Evolutionary conservation across 1,140 invertebrate genomes (phyloP).

Genomic region (Lanistes nyassanus): DNA sequence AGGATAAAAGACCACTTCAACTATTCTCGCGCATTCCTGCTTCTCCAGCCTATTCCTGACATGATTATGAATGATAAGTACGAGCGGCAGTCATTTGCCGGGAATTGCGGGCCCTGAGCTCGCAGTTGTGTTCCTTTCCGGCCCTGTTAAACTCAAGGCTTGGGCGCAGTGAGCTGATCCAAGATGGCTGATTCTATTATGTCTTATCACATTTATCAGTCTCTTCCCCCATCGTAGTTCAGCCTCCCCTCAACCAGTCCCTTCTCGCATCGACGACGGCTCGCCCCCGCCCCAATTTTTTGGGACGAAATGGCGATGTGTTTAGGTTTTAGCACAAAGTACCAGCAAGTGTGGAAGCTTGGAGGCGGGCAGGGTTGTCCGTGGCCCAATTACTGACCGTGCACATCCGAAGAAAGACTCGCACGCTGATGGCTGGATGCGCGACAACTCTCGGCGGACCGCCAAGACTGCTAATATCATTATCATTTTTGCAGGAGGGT

Average conservation of each 20-base stretch:
- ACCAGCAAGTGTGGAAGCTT: too few relatives aligned
- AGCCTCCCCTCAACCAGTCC: neutral
- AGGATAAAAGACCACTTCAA: conserved; percentile 20
- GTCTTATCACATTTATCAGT: conserved; percentile 30
- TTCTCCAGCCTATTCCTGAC: conserved; percentile 18
- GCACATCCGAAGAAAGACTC: too few relatives aligned
- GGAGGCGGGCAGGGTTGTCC: too few relatives aligned
- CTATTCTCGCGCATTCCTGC: conserved; percentile 22
- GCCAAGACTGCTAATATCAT: conserved; percentile 25
- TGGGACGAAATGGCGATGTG: neutral
- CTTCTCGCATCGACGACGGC: neutral
- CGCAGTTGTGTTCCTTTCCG: conserved; percentile 25
- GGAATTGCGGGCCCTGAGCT: conserved; percentile 21
- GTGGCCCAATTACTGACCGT: too few relatives aligned
- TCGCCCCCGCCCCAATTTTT: neutral
- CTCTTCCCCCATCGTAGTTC: neutral
- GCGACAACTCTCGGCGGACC: conserved; percentile 1
- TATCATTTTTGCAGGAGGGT: conserved; percentile 22
- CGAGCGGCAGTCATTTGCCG: conserved; percentile 14
- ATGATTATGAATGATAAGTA: conserved; percentile 30
- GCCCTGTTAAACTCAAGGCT: conserved; percentile 21
- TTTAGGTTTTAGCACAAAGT: neutral
- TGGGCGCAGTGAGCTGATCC: conserved; percentile 17
- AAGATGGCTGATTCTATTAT: conserved; percentile 30
- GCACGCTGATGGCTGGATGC: neutral